A percentile compares a stretch with the other conserved stretches of the same genome.
Conservation (phyloP, 1,140 invertebrate genomes). For the Bombus soroeensis region DNA sequence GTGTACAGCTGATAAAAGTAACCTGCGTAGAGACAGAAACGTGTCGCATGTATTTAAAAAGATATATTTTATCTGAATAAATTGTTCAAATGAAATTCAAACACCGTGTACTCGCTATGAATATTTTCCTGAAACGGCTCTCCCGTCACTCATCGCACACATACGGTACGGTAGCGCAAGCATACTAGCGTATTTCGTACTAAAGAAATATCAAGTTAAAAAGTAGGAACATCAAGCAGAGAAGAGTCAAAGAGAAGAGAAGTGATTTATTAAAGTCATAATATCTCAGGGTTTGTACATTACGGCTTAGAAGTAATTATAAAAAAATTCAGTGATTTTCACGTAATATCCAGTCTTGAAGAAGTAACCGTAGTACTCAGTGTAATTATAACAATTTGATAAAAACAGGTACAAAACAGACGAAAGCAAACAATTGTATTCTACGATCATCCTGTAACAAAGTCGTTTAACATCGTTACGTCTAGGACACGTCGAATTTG, state of each 20-base stretch:
- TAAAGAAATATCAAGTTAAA: background rate
- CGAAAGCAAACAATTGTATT: conserved; percentile 21
- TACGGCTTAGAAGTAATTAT: conserved; percentile 56
- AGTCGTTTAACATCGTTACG: background rate
- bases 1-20: conserved; percentile 52
- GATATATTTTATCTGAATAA: conserved; percentile 67
- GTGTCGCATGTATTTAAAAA: conserved; percentile 47
- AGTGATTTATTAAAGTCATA: conserved; percentile 66
- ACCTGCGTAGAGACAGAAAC: conserved; percentile 33
- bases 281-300: conserved; percentile 67
- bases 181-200: too few relatives aligned
- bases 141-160: background rate
- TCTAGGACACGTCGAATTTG: conserved; percentile 50
- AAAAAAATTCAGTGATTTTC: conserved; percentile 47
- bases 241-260: conserved; percentile 47
- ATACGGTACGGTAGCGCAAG: background rate
- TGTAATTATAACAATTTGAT: conserved; percentile 25
- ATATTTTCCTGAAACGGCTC: background rate
- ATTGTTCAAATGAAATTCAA: conserved; percentile 51
- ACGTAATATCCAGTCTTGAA: conserved; percentile 50
- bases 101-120: background rate
- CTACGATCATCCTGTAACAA: conserved; percentile 7
- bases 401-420: background rate
- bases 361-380: conserved; percentile 7
- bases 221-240: too few relatives aligned